Evolutionary conservation across 2,113 vertebrate species (phyloP).

Genomic region (Nestor notabilis): DNA sequence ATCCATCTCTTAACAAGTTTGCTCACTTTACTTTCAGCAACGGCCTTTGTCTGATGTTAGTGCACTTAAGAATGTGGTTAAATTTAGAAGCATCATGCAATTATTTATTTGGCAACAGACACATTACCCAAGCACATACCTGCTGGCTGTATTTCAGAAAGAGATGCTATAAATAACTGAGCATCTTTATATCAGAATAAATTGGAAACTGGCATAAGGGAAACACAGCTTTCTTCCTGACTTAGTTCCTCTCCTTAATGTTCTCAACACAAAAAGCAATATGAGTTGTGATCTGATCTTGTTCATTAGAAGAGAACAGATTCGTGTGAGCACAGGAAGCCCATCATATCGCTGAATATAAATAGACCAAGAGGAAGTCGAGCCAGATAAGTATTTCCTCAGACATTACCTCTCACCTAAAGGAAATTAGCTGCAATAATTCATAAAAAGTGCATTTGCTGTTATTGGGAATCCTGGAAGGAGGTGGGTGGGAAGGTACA

Average conservation of each 20-base stretch:
- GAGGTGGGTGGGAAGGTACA: neutral
- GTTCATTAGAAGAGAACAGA: conserved; percentile 4
- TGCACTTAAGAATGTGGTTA: neutral
- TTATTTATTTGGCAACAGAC: conserved; percentile 15
- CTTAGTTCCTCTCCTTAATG: neutral
- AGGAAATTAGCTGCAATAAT: conserved; percentile 38
- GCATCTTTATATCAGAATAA: neutral
- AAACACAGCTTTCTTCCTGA: neutral
- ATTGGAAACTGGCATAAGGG: neutral
- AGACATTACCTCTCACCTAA: neutral
- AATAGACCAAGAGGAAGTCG: conserved; percentile 32
- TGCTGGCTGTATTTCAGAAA: neutral
- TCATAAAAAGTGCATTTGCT: neutral
- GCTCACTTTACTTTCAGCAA: neutral
- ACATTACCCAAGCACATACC: neutral
- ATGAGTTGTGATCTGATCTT: neutral
- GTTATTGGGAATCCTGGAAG: neutral
- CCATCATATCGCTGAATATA: conserved; percentile 18
- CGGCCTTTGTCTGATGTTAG: neutral
- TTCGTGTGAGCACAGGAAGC: conserved; percentile 2
- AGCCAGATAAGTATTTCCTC: conserved; percentile 39
- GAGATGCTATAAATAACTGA: neutral
- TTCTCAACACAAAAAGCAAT: neutral
- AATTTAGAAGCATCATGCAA: neutral
- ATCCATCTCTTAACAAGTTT: neutral